Conservation (phyloP, 1,140 invertebrate species). For the Sminthurinus signatus region DNA sequence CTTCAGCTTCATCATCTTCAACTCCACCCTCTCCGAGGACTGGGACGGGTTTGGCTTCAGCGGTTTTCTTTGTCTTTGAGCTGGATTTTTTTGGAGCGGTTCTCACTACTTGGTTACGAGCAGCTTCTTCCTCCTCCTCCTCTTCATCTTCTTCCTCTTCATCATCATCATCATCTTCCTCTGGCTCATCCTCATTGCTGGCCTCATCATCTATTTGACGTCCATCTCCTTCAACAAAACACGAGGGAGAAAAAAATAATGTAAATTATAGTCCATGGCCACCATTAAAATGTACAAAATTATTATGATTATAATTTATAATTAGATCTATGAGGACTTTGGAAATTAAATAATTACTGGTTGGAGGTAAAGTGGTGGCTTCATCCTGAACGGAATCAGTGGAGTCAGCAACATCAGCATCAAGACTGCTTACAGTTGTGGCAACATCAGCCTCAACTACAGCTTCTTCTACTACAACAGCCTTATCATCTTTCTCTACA, state of each 20-base stretch:
- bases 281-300: too few species aligned
- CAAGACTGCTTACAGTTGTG: not conserved
- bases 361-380: conserved; percentile 9
- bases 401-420: not conserved
- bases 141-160: conserved; percentile 37
- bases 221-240: conserved; percentile 15
- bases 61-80: conserved; percentile 20
- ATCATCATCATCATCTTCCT: conserved; percentile 38
- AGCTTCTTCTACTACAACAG: not conserved
- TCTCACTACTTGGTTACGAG: conserved; percentile 14
- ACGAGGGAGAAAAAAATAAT: too few species aligned
- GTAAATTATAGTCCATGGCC: not conserved
- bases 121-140: conserved; percentile 28
- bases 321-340: too few species aligned
- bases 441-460: not conserved
- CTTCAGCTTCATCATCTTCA: conserved; percentile 41
- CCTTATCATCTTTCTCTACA: conserved; percentile 8
- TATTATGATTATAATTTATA: too few species aligned
- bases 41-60: conserved; percentile 34
- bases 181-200: conserved; percentile 22
- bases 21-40: conserved; percentile 32
- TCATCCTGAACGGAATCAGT: conserved; percentile 2
- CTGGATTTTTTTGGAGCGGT: not conserved
- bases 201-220: conserved; percentile 33
- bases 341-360: too few species aligned